phyloP scores from a whole-genome alignment of 2,888 invertebrate species.

The Nasonovia ribisnigri region DNA sequence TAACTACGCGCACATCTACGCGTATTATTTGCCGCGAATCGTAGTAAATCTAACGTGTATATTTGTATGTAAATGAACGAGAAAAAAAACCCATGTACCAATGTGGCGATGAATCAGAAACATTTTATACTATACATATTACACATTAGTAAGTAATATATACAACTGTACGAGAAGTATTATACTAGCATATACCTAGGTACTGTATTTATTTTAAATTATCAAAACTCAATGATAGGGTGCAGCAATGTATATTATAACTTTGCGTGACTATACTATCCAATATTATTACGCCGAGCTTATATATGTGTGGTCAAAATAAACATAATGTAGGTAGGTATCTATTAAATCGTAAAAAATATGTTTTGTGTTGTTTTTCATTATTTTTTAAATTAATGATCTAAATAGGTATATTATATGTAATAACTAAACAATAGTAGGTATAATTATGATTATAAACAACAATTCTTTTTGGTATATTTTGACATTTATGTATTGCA shows the following conservation, averaged over 20 bases:
- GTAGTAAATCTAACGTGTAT: background rate
- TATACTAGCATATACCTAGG: background rate
- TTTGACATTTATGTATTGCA: background rate
- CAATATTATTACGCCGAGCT: background rate
- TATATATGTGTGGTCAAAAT: background rate
- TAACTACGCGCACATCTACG: background rate
- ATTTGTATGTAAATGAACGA: background rate
- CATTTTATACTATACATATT: background rate
- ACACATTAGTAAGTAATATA: background rate
- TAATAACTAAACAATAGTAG: background rate
- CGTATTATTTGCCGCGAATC: constrained; percentile 27
- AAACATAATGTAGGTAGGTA: background rate
- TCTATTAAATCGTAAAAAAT: background rate
- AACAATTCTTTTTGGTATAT: background rate
- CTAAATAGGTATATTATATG: background rate
- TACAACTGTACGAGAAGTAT: background rate
- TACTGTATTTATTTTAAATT: background rate
- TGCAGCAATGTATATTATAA: background rate
- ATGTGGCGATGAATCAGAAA: background rate
- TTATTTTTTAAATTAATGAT: background rate
- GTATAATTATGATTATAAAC: background rate
- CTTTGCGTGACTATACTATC: background rate
- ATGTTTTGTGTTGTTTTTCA: background rate
- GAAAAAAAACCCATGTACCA: background rate
- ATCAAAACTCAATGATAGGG: background rate